These are phyloP conservation scores for Hybos culiciformis DNA, from an alignment of 2,888 invertebrate species.

Conservation along the genomic window DNA sequence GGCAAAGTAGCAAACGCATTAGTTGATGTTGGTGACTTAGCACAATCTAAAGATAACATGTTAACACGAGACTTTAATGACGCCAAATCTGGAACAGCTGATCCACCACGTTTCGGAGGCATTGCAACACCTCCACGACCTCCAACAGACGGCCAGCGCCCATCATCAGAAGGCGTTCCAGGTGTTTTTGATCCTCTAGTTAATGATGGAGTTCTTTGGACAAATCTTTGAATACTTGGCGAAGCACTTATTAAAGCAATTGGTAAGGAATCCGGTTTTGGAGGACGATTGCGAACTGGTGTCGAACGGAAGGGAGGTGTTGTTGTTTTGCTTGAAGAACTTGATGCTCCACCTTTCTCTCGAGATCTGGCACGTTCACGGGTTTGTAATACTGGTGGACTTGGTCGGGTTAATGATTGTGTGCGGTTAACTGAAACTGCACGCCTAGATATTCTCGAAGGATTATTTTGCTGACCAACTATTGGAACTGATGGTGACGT, in stretches of 20 bases:
- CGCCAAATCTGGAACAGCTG: constrained; percentile 28
- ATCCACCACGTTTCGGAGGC: constrained; percentile 24
- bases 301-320: constrained; percentile 25
- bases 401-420: constrained; percentile 38
- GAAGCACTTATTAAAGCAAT: constrained; percentile 37
- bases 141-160: constrained; percentile 48
- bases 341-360: constrained; percentile 41
- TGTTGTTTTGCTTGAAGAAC: constrained; percentile 36
- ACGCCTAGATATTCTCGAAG: constrained; percentile 24
- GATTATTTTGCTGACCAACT: constrained; percentile 19
- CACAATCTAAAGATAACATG: constrained; percentile 25
- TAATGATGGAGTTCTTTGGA: constrained; percentile 37
- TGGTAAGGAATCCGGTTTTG: constrained; percentile 40
- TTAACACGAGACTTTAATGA: constrained; percentile 25
- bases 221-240: constrained; percentile 24
- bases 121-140: constrained; percentile 14
- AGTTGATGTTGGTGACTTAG: constrained; percentile 37
- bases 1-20: constrained; percentile 71
- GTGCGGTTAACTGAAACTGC: constrained; percentile 41
- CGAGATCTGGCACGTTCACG: constrained; percentile 46
- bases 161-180: constrained; percentile 52
- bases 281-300: constrained; percentile 22
- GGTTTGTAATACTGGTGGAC: constrained; percentile 40
- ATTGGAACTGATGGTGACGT: constrained; percentile 6
- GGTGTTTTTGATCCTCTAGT: constrained; percentile 47